Conservation (phyloP, 1,140 invertebrate genomes). For the Globodera rostochiensis region DNA sequence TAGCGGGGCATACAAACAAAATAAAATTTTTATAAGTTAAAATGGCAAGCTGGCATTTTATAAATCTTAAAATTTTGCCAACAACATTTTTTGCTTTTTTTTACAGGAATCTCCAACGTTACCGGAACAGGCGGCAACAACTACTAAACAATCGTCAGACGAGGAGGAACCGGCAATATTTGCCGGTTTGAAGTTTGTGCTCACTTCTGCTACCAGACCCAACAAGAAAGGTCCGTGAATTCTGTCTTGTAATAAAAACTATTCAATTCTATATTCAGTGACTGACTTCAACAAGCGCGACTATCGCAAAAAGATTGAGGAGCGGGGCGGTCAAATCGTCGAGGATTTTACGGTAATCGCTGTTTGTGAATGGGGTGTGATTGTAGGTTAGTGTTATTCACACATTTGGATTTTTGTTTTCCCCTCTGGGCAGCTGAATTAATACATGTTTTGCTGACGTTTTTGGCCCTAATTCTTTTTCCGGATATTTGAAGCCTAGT, state of each 20-base stretch:
- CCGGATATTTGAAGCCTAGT: too few species aligned
- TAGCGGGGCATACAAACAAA: conserved; percentile 24
- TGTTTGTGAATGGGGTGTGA: too few species aligned
- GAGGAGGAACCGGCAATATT: conserved; percentile 41
- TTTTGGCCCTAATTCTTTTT: too few species aligned
- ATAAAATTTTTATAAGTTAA: not conserved
- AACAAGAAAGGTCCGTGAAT: conserved; percentile 31
- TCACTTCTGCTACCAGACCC: conserved; percentile 54
- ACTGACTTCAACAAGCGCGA: conserved; percentile 61
- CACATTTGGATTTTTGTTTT: too few species aligned
- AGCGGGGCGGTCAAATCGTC: conserved; percentile 53
- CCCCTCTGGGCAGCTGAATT: too few species aligned
- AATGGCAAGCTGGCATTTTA: not conserved
- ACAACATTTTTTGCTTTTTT: not conserved
- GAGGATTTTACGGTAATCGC: conserved; percentile 56
- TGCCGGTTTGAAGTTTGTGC: conserved; percentile 47
- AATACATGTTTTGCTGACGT: too few species aligned
- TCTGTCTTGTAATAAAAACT: not conserved
- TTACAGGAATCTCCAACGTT: not conserved
- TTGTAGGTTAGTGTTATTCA: too few species aligned
- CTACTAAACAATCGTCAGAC: conserved; percentile 24
- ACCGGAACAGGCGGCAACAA: not conserved
- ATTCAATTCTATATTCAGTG: conserved; percentile 30
- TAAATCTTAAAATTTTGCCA: not conserved
- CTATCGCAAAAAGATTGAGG: conserved; percentile 44